These are phyloP conservation scores for Cancer borealis DNA, from an alignment of 2,888 invertebrate species.

Conservation along the genomic window DNA sequence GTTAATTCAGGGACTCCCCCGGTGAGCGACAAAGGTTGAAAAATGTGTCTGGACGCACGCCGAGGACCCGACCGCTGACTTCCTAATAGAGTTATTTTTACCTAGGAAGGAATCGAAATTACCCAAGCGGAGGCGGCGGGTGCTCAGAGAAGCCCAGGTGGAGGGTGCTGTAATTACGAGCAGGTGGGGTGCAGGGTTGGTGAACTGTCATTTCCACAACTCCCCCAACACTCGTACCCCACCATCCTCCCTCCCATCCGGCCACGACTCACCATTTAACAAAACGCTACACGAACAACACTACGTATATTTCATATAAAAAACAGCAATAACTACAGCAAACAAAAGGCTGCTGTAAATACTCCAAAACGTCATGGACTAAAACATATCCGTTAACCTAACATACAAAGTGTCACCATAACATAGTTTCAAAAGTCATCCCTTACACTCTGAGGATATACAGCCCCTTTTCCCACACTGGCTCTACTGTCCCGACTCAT, in stretches of 20 bases:
- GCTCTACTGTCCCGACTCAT: neutral
- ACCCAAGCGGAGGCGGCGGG: constrained; percentile 17
- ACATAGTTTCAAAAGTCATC: constrained; percentile 11
- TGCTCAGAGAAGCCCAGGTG: neutral
- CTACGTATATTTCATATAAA: neutral
- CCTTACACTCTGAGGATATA: neutral
- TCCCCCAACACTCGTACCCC: neutral
- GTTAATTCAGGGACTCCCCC: constrained; percentile 65
- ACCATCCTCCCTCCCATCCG: neutral
- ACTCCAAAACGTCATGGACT: neutral
- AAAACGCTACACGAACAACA: neutral
- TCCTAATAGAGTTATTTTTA: constrained; percentile 68
- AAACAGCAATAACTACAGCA: neutral
- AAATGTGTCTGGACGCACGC: constrained; percentile 57
- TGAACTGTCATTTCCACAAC: neutral
- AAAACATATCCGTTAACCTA: neutral
- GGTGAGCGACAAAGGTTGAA: constrained; percentile 67
- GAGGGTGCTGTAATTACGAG: neutral
- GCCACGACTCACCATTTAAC: neutral
- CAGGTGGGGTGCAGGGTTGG: neutral
- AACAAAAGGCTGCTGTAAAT: neutral
- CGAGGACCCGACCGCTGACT: constrained; percentile 52
- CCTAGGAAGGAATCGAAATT: constrained; percentile 46
- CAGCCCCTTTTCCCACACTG: neutral
- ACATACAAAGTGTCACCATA: neutral